phyloP scores from a whole-genome alignment of 92 coral and sea anemone species.

The Scolanthus callimorphus region DNA sequence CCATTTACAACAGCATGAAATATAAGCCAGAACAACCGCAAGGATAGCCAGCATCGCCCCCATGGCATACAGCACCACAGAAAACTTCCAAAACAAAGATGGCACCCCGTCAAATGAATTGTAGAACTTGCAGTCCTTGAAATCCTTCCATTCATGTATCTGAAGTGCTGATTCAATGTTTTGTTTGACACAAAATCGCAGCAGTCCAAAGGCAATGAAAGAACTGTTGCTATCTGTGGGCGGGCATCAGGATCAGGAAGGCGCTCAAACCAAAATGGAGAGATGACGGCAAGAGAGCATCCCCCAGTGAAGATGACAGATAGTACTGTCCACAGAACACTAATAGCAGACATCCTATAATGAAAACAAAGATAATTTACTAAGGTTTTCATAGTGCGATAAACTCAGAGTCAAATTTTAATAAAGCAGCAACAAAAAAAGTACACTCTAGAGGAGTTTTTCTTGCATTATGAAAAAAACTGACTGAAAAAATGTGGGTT shows the following conservation, averaged over 20 bases:
- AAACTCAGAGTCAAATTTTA: too few species aligned
- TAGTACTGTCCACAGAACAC: slow-evolving; percentile 68
- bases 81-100: slow-evolving; percentile 72
- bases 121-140: slow-evolving; percentile 66
- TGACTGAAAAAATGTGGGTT: too few species aligned
- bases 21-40: slow-evolving; percentile 54
- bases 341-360: slow-evolving; percentile 62
- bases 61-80: slow-evolving; percentile 53
- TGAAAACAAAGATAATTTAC: slow-evolving; percentile 6
- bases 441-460: too few species aligned
- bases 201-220: slow-evolving; percentile 70
- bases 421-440: too few species aligned
- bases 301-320: slow-evolving; percentile 45
- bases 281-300: slow-evolving; percentile 61
- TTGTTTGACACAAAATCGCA: slow-evolving; percentile 63
- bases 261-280: slow-evolving; percentile 86
- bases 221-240: slow-evolving; percentile 54
- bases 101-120: slow-evolving; percentile 68
- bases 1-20: slow-evolving; percentile 50
- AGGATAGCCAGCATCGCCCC: slow-evolving; percentile 42
- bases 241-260: slow-evolving; percentile 56
- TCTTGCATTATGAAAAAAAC: too few species aligned
- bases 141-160: slow-evolving; percentile 63
- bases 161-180: slow-evolving; percentile 56
- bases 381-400: too few species aligned